These are phyloP conservation scores for Astur gentilis DNA, from an alignment of 2,113 vertebrate species.

Conservation along the genomic window DNA sequence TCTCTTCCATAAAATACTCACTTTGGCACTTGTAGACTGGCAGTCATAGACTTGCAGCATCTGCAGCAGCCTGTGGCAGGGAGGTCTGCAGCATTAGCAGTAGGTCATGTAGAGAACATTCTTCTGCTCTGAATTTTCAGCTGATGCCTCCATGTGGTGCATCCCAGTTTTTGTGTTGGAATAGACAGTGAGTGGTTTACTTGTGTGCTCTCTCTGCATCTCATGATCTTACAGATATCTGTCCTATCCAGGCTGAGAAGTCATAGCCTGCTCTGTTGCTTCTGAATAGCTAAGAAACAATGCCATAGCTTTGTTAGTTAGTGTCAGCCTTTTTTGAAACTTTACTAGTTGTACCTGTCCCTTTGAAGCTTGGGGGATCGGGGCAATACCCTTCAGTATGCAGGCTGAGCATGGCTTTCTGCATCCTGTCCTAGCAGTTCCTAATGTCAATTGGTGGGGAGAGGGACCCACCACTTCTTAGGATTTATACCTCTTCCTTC, in stretches of 20 bases:
- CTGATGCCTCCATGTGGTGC: background rate
- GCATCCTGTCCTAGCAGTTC: background rate
- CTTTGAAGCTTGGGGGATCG: background rate
- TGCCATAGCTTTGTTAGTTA: background rate
- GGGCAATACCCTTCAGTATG: fast-evolving
- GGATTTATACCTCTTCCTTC: background rate
- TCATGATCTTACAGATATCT: background rate
- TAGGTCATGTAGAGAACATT: background rate
- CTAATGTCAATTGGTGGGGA: background rate
- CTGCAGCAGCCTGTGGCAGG: background rate
- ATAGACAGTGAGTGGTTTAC: background rate
- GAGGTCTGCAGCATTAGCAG: background rate
- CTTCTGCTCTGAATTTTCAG: background rate
- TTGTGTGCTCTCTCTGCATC: background rate
- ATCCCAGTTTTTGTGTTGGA: background rate
- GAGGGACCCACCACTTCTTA: fast-evolving
- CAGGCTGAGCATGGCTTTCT: background rate
- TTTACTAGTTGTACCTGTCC: background rate
- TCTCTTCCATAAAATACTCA: background rate
- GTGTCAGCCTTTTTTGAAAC: background rate
- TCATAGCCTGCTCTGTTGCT: background rate
- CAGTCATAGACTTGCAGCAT: too few species aligned
- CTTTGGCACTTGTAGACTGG: background rate
- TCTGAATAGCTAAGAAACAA: background rate
- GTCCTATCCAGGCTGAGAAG: background rate